A percentile compares a stretch with the other conserved stretches of the same genome.
phyloP scores from a whole-genome alignment of 2,888 invertebrate genomes.

The Drosophila pullipes region DNA sequence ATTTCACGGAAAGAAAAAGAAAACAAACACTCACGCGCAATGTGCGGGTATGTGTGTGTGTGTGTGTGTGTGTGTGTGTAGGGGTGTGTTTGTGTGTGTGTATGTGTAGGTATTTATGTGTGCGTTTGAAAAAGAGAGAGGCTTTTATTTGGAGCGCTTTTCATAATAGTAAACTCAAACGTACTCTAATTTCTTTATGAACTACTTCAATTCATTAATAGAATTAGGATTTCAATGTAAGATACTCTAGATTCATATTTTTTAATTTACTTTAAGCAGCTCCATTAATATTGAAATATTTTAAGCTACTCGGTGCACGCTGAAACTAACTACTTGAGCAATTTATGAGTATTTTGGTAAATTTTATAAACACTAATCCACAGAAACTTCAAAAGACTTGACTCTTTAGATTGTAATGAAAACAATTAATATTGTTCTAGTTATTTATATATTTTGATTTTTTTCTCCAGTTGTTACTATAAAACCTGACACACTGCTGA shows the following conservation, averaged over 20 bases:
- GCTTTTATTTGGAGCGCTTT: constrained; percentile 44
- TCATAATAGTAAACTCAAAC: constrained; percentile 1
- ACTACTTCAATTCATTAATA: constrained; percentile 1
- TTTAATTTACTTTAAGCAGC: constrained; percentile 3
- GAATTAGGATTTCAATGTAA: background rate
- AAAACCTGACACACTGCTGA: background rate
- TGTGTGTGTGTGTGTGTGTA: constrained; percentile 2
- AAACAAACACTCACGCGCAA: constrained; percentile 35
- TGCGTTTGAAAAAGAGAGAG: constrained; percentile 56
- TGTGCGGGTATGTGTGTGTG: constrained; percentile 14
- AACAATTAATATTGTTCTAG: background rate
- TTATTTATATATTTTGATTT: background rate
- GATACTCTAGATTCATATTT: constrained; percentile 5
- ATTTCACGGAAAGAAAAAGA: constrained; percentile 33
- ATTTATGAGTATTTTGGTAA: background rate
- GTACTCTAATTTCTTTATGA: background rate
- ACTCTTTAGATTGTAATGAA: background rate
- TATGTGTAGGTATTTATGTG: constrained; percentile 23
- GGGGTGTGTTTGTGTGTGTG: constrained; percentile 10
- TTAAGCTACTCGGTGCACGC: constrained; percentile 37
- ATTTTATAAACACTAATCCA: background rate
- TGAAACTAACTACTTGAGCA: constrained; percentile 25
- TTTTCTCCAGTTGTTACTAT: background rate
- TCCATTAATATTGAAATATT: constrained; percentile 23
- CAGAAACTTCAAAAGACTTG: background rate